These are phyloP conservation scores for Lutraria rhynchaena DNA, from an alignment of 1,140 invertebrate species.

Conservation along the genomic window DNA sequence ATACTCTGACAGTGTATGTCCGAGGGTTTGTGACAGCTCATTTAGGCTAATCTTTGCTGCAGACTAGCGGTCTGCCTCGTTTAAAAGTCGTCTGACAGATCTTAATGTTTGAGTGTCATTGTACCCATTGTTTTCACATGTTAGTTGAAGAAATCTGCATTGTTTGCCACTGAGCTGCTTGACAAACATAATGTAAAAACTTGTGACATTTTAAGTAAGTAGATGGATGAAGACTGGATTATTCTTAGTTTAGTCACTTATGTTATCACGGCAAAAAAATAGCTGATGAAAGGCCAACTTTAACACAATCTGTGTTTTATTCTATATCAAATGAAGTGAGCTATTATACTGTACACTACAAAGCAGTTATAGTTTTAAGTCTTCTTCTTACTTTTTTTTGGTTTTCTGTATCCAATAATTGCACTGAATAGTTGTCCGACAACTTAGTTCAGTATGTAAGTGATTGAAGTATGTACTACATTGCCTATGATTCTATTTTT, in stretches of 20 bases:
- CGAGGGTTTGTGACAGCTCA: constrained; percentile 29
- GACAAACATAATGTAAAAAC: constrained; percentile 19
- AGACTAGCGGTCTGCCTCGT: constrained; percentile 14
- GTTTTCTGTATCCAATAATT: no score
- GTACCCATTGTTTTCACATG: constrained; percentile 14
- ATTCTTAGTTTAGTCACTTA: constrained; percentile 30
- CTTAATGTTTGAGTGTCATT: constrained; percentile 21
- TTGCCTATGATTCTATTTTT: no score
- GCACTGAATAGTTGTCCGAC: no score
- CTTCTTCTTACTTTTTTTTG: no score
- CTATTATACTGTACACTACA: constrained; percentile 1
- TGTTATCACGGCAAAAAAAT: neutral
- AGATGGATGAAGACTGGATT: constrained; percentile 23
- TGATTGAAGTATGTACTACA: no score
- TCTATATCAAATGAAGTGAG: constrained; percentile 12
- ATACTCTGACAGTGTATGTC: constrained; percentile 9
- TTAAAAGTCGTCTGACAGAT: constrained; percentile 30
- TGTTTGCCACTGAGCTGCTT: constrained; percentile 7
- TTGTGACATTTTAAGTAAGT: constrained; percentile 35
- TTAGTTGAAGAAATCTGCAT: constrained; percentile 8
- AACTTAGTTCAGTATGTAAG: no score
- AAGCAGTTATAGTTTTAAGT: no score
- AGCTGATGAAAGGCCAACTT: constrained; percentile 25
- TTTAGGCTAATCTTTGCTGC: constrained; percentile 33
- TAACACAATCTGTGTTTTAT: constrained; percentile 36